phyloP scores from a whole-genome alignment of 1,140 invertebrate species.

The Bilobella aurantiaca region DNA sequence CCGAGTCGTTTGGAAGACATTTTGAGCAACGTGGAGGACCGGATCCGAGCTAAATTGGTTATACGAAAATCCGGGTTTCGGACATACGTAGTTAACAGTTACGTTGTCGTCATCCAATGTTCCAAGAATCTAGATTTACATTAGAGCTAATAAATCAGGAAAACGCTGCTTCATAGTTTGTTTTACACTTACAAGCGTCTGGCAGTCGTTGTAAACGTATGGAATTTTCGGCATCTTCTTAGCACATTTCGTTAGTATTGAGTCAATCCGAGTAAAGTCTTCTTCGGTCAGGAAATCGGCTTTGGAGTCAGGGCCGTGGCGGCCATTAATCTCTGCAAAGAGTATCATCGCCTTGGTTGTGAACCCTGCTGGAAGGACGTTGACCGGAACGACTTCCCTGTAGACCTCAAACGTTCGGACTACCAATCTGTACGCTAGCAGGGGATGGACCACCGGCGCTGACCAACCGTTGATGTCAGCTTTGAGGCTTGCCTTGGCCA shows the following conservation, averaged over 20 bases:
- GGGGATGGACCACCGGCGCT: background rate
- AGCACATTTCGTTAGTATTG: background rate
- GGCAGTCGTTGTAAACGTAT: background rate
- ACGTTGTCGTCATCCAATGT: background rate
- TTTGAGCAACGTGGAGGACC: background rate
- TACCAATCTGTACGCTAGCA: background rate
- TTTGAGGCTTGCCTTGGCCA: background rate
- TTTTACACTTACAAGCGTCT: background rate
- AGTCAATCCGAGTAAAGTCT: background rate
- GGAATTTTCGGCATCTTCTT: background rate
- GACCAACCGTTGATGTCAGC: background rate
- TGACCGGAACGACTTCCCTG: background rate
- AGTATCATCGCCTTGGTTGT: background rate
- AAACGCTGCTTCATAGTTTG: background rate
- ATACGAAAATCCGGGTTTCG: background rate
- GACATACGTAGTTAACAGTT: background rate
- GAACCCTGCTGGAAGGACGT: background rate
- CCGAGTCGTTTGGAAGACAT: background rate
- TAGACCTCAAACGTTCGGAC: background rate
- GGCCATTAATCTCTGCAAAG: background rate
- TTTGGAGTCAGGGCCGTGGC: background rate
- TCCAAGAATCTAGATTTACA: background rate
- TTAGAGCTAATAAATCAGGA: background rate
- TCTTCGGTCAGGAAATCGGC: background rate
- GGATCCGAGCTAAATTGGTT: background rate